These are phyloP conservation scores for Drosophila erecta DNA, from an alignment of 1,140 invertebrate genomes.

Conservation along the genomic window DNA sequence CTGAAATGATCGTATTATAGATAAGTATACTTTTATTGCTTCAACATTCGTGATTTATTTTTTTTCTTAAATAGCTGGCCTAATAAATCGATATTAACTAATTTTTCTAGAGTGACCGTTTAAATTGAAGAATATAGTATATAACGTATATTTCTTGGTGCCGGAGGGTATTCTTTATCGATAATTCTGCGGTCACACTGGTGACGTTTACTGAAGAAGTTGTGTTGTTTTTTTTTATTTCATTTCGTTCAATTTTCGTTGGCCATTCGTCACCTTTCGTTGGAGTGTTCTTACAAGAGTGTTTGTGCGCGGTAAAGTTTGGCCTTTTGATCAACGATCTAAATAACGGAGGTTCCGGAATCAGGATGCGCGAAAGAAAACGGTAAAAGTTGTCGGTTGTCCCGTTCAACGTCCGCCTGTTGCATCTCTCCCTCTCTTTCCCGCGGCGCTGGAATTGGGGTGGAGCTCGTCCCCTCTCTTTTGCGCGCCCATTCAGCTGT, in stretches of 20 bases:
- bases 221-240: constrained; percentile 33
- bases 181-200: not conserved
- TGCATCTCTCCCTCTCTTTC: constrained; percentile 37
- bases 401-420: constrained; percentile 28
- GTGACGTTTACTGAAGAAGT: constrained; percentile 7
- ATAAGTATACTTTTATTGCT: too few species aligned
- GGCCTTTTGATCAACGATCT: constrained; percentile 7
- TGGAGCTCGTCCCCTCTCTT: constrained; percentile 45
- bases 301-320: constrained; percentile 4
- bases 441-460: constrained; percentile 57
- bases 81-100: too few species aligned
- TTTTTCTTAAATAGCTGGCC: too few species aligned
- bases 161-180: not conserved
- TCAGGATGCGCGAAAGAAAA: constrained; percentile 8
- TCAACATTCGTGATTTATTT: too few species aligned
- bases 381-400: constrained; percentile 18
- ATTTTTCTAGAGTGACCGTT: too few species aligned
- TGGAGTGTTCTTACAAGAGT: not conserved
- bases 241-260: constrained; percentile 45
- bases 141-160: too few species aligned
- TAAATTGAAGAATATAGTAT: too few species aligned
- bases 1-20: too few species aligned
- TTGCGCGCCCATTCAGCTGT: constrained; percentile 65
- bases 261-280: constrained; percentile 36
- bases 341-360: constrained; percentile 21